Evolutionary conservation across 2,888 invertebrate species (phyloP).

Genomic region (Lysandra bellargus): DNA sequence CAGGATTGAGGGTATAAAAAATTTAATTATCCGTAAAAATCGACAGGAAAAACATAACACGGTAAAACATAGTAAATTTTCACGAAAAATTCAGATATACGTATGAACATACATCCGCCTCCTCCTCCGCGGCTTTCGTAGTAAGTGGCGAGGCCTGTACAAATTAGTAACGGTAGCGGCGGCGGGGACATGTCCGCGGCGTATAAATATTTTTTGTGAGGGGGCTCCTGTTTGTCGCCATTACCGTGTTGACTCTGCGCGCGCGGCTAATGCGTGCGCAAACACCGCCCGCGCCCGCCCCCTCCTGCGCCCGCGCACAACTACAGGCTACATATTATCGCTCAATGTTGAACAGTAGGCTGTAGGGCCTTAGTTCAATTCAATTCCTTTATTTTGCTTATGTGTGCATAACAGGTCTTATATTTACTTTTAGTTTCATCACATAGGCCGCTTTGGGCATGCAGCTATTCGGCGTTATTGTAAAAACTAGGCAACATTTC

Average conservation of each 20-base stretch:
- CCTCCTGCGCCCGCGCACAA: conserved; percentile 16
- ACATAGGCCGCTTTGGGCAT: too few species aligned
- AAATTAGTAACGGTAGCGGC: conserved; percentile 48
- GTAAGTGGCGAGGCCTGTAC: conserved; percentile 14
- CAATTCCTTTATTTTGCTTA: too few species aligned
- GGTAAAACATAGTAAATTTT: too few species aligned
- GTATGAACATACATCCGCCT: too few species aligned
- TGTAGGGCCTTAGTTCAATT: background rate
- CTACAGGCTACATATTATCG: background rate
- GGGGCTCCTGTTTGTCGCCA: conserved; percentile 67
- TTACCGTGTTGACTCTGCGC: conserved; percentile 69
- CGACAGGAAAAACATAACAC: too few species aligned
- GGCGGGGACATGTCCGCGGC: conserved; percentile 32
- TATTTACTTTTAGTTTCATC: too few species aligned
- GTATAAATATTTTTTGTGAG: conserved; percentile 33
- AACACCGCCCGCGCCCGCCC: conserved; percentile 51
- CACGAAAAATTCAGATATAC: too few species aligned
- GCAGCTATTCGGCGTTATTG: too few species aligned
- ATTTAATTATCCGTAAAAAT: too few species aligned
- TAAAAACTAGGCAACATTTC: too few species aligned
- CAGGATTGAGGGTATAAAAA: too few species aligned
- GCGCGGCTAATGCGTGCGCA: conserved; percentile 74
- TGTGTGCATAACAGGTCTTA: too few species aligned
- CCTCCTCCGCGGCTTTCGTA: background rate
- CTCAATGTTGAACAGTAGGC: background rate